These are phyloP conservation scores for Catalaphyllia jardinei DNA, from an alignment of 64 coral and sea anemone genomes.

Conservation along the genomic window DNA sequence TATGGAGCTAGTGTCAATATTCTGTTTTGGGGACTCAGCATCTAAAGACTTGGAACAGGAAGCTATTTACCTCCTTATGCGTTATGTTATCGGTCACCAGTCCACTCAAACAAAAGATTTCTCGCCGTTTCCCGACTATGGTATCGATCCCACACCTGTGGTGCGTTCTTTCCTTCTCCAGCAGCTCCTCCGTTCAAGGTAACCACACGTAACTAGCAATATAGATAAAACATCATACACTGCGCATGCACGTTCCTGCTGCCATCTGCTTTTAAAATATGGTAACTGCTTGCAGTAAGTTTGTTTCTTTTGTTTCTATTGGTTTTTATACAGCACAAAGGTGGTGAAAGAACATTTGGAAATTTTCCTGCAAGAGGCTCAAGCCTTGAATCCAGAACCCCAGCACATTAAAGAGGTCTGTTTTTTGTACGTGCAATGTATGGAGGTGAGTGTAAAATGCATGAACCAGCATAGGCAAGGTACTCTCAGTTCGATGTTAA, in stretches of 20 bases:
- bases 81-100: slow-evolving; percentile 36
- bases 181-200: slow-evolving; percentile 66
- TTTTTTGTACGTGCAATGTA: slow-evolving; percentile 83
- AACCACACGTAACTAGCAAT: neutral
- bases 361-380: slow-evolving; percentile 55
- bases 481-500: no score
- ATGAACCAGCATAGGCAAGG: no score
- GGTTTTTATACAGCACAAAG: neutral
- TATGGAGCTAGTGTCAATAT: slow-evolving; percentile 83
- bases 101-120: slow-evolving; percentile 60
- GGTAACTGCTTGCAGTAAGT: no score
- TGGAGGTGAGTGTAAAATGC: slow-evolving; percentile 50
- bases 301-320: neutral
- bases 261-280: no score
- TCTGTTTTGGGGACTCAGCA: slow-evolving; percentile 73
- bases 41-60: slow-evolving; percentile 42
- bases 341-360: slow-evolving; percentile 57
- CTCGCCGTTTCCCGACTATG: slow-evolving; percentile 75
- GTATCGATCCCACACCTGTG: slow-evolving; percentile 70
- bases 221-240: no score
- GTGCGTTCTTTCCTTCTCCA: slow-evolving; percentile 77
- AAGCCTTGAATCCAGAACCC: slow-evolving; percentile 11
- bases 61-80: slow-evolving; percentile 37
- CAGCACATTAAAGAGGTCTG: slow-evolving; percentile 70
- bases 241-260: no score